A percentile compares a stretch with the other conserved stretches of the same genome.
These are phyloP conservation scores for Lochmaea capreae DNA, from an alignment of 2,888 invertebrate genomes.

Conservation along the genomic window DNA sequence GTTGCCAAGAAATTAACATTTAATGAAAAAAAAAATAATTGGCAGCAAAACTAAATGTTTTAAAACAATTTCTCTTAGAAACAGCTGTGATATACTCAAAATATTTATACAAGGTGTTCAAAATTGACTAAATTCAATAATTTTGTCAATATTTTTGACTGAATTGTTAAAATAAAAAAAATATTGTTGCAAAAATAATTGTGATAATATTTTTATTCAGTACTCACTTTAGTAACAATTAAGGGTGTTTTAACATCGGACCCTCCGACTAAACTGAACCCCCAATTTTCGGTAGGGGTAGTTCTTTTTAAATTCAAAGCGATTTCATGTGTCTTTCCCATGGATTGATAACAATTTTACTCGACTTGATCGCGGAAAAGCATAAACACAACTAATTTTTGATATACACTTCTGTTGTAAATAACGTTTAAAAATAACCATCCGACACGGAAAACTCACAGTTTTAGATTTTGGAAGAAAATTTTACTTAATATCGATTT, in stretches of 20 bases:
- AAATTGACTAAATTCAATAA: no score
- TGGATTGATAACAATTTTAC: slow-evolving; percentile 47
- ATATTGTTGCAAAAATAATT: background rate
- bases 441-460: slow-evolving; percentile 41
- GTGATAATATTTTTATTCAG: background rate
- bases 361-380: slow-evolving; percentile 45
- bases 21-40: no score
- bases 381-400: slow-evolving; percentile 47
- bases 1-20: no score
- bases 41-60: no score
- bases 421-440: slow-evolving; percentile 49
- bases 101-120: no score
- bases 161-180: no score
- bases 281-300: slow-evolving; percentile 82
- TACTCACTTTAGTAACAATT: slow-evolving; percentile 87
- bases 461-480: slow-evolving; percentile 39
- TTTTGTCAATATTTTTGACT: no score
- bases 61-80: no score
- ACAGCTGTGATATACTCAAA: no score
- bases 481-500: slow-evolving; percentile 30
- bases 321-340: slow-evolving; percentile 81
- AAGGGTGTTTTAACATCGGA: slow-evolving; percentile 87
- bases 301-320: slow-evolving; percentile 80
- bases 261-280: slow-evolving; percentile 88
- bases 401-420: slow-evolving; percentile 48